phyloP scores from a whole-genome alignment of 2,113 vertebrate genomes.

The Psittacula cyanocephala region DNA sequence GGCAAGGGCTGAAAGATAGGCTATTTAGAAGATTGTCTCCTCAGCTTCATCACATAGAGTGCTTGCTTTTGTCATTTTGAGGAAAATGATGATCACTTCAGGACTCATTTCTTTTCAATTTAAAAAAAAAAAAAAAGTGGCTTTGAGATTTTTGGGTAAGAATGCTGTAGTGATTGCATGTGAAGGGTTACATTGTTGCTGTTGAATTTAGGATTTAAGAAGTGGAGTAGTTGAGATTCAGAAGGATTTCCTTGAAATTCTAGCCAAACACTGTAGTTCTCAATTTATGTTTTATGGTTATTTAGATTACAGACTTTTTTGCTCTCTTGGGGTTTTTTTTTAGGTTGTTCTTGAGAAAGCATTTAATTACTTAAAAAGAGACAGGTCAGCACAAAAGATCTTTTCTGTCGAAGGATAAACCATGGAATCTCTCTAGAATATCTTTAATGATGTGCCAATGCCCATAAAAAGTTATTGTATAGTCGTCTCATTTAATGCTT shows the following conservation, averaged over 20 bases:
- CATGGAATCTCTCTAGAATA: background rate
- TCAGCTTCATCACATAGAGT: background rate
- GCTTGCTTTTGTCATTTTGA: background rate
- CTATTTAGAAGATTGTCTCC: background rate
- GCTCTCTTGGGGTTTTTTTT: background rate
- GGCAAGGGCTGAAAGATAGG: background rate
- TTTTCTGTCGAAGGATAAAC: background rate
- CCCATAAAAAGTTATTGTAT: background rate
- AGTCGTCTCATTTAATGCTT: background rate
- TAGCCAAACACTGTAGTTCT: background rate
- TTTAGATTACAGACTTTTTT: background rate
- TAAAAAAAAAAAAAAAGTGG: background rate
- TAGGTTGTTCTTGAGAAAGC: background rate
- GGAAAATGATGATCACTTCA: background rate
- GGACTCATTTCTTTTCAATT: background rate
- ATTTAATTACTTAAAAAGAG: background rate
- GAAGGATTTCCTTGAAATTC: slow-evolving; percentile 14
- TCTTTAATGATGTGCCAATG: background rate
- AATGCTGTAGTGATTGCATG: background rate
- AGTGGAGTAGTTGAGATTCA: background rate
- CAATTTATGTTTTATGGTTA: background rate
- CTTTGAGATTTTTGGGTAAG: background rate
- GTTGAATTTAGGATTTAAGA: background rate
- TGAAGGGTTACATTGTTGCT: background rate
- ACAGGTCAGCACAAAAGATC: background rate